Percentiles rank a stretch among this genome's conserved stretches.
Conservation (phyloP, 2,888 invertebrate genomes). For the Sarcophaga subvicina region DNA sequence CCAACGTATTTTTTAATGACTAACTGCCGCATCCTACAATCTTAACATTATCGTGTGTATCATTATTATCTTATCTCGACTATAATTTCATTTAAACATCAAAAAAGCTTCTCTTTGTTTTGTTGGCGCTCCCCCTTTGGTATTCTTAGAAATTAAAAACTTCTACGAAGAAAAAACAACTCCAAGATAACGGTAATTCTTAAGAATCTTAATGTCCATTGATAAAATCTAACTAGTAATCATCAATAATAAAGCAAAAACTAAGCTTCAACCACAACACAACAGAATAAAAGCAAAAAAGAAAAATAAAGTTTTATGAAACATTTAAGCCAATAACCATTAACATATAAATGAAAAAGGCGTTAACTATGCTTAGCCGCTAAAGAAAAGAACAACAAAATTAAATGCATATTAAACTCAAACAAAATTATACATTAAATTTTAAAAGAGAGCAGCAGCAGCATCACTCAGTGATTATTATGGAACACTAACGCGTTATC, state of each 20-base stretch:
- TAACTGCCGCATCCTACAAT: too few relatives aligned
- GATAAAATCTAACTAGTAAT: conserved; percentile 61
- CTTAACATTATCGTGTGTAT: too few relatives aligned
- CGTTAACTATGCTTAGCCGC: conserved; percentile 46
- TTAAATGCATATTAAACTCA: conserved; percentile 53
- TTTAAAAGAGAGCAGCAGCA: not conserved
- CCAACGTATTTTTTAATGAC: too few relatives aligned
- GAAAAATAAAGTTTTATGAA: too few relatives aligned
- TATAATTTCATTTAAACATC: too few relatives aligned
- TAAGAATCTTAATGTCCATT: conserved; percentile 46
- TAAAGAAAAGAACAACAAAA: conserved; percentile 45
- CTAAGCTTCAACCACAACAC: too few relatives aligned
- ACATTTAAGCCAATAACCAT: conserved; percentile 26
- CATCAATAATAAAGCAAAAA: conserved; percentile 16
- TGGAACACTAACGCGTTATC: conserved; percentile 51
- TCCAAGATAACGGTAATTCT: conserved; percentile 51
- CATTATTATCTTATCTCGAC: too few relatives aligned
- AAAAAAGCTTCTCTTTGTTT: too few relatives aligned
- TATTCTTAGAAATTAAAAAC: too few relatives aligned
- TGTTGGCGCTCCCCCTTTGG: too few relatives aligned
- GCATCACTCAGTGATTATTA: conserved; percentile 18
- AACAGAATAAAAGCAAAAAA: too few relatives aligned
- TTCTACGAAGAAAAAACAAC: not conserved
- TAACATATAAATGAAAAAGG: conserved; percentile 67
- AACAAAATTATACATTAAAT: conserved; percentile 56